Conservation (phyloP, 2,888 invertebrate species). For the Acronicta psi region DNA sequence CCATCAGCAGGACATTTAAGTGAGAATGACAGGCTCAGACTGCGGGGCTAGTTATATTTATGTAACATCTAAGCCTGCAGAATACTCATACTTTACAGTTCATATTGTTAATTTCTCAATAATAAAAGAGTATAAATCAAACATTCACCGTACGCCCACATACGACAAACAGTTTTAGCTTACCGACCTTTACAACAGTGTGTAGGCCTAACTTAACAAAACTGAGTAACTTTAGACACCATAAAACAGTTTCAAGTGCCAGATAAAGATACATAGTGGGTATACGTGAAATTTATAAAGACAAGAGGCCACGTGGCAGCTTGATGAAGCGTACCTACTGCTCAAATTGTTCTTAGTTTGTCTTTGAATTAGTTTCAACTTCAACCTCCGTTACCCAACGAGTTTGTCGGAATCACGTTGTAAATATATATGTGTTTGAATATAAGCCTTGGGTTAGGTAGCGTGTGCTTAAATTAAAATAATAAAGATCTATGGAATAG, state of each 20-base stretch:
- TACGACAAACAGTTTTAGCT: slow-evolving; percentile 25
- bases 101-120: too few species aligned
- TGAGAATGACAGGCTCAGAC: too few species aligned
- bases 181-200: slow-evolving; percentile 45
- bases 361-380: slow-evolving; percentile 52
- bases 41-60: too few species aligned
- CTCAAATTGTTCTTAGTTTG: slow-evolving; percentile 48
- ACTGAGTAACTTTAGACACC: slow-evolving; percentile 68
- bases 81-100: too few species aligned
- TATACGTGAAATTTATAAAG: slow-evolving; percentile 65
- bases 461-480: slow-evolving; percentile 6
- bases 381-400: slow-evolving; percentile 14
- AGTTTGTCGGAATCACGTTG: slow-evolving; percentile 22
- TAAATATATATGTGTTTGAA: slow-evolving; percentile 29
- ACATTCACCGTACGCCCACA: neutral
- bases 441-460: neutral
- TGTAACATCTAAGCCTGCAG: too few species aligned
- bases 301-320: slow-evolving; percentile 40
- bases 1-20: too few species aligned
- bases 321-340: slow-evolving; percentile 45
- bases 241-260: slow-evolving; percentile 73
- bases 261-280: slow-evolving; percentile 69
- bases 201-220: slow-evolving; percentile 39
- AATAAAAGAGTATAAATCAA: neutral
- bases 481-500: neutral